Base-by-base conservation (phyloP, 2,888 invertebrate species). In the Dinocampus coccinellae region DNA sequence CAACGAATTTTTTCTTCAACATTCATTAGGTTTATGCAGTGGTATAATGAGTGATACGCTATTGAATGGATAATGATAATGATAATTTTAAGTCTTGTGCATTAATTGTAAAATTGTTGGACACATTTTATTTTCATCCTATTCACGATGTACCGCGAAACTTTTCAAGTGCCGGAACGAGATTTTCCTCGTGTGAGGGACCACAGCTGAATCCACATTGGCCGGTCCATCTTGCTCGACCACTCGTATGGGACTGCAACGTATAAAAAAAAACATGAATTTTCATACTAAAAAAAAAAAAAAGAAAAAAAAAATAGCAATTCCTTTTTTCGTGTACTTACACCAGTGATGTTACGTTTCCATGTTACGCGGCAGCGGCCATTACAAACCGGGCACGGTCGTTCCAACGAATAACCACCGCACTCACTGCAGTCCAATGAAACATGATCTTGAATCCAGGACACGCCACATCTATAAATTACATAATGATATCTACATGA, bases 371-470 rank as follows among this genome's bases (percentile, higher is more conserved):
- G 91, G 85, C 95, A 95, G 79, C 91, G 90, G 65, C 94, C 94
- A 73, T 93, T 92, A 85, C 95, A 95, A 16, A 91, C 88, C 11
- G 93, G 92, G 83, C 95, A 95, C 22, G 95, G 93, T 77, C 95
- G 89, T 79, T 91, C 90, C 82, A 94, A 89, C 69, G 93, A 92
- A 83, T 94, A 95, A 67, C 94, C 93, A 55, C 94, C 95, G 84
- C 95, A 95, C 85, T 95, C 95, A 62, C 91, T 89, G 86, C 95
- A 95, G 84, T 93, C 94, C 60, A 93, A 88, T 9, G 93, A 93
- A 55, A 93, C 92, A 85, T 94, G 94, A 80, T 92, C 91, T 82
- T 94, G 93, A 79, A 90, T 91, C 95, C 95, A 95, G 78, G 93
- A 93, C 29, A 94, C 94, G 65, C 94, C 94, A 87, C 95, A 95